Conservation (phyloP, 2,113 vertebrate genomes). For the Emberiza fucata region DNA sequence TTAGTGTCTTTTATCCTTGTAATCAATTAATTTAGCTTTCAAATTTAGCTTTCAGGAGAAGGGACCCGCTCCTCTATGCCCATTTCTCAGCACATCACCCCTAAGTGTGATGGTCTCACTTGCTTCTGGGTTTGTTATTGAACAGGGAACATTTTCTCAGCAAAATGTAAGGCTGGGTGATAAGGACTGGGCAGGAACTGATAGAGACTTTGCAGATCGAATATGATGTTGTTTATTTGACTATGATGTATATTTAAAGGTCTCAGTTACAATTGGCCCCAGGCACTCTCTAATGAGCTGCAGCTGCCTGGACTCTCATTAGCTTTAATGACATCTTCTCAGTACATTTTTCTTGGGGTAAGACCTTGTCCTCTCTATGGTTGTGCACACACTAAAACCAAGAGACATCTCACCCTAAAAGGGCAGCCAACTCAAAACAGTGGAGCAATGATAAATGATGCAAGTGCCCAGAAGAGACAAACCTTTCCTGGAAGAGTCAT, state of each 20-base stretch:
- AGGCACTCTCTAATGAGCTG: constrained; percentile 75
- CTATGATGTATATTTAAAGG: constrained; percentile 76
- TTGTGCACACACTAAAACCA: constrained; percentile 56
- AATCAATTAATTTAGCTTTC: constrained; percentile 17
- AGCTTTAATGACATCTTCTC: constrained; percentile 77
- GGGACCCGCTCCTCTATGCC: background rate
- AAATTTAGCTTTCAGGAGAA: background rate
- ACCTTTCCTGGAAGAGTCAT: constrained; percentile 71
- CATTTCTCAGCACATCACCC: background rate
- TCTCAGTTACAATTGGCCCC: constrained; percentile 75
- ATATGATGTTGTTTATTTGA: constrained; percentile 79
- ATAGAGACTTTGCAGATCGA: constrained; percentile 60
- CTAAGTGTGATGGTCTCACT: background rate
- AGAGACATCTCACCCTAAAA: constrained; percentile 71
- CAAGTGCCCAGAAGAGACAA: constrained; percentile 69
- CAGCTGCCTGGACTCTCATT: constrained; percentile 76
- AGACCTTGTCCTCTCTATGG: constrained; percentile 57
- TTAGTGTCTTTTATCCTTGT: background rate
- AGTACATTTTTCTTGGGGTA: constrained; percentile 65
- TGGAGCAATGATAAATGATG: constrained; percentile 73
- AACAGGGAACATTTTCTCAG: constrained; percentile 56
- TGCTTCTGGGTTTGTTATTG: constrained; percentile 41
- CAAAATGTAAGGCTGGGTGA: constrained; percentile 9
- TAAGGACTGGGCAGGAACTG: constrained; percentile 56
- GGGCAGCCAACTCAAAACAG: constrained; percentile 61